A percentile compares a stretch with the other conserved stretches of the same genome.
Evolutionary conservation across 2,113 vertebrate species (phyloP).

Genomic region (Esox niger): DNA sequence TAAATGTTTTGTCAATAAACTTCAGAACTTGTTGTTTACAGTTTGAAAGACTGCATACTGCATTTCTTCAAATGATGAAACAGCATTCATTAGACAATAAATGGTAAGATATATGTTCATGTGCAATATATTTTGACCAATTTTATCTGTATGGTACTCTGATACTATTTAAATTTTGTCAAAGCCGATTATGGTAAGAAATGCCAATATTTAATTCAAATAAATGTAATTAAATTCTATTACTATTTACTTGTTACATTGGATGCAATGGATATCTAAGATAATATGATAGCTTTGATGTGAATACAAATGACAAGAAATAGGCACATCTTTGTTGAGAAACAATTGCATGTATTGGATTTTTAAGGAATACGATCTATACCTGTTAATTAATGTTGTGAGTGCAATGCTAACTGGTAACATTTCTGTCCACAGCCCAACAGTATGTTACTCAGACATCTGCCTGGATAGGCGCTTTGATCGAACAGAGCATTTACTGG

Average conservation of each 20-base stretch:
- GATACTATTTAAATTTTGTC: no score
- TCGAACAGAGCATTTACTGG: slow-evolving; percentile 78
- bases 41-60: slow-evolving; percentile 86
- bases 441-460: slow-evolving; percentile 58
- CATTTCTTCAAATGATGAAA: slow-evolving; percentile 83
- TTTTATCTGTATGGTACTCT: no score
- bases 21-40: slow-evolving; percentile 62
- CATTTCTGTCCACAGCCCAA: slow-evolving; percentile 44
- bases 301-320: no score
- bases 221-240: no score
- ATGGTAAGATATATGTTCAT: slow-evolving; percentile 72
- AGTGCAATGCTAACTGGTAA: slow-evolving; percentile 19
- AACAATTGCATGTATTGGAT: background rate
- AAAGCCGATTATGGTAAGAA: no score
- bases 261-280: no score
- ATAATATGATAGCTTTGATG: no score
- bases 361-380: no score
- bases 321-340: background rate
- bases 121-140: no score
- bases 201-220: no score
- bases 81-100: slow-evolving; percentile 72
- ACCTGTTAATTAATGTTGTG: background rate
- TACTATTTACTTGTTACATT: no score
- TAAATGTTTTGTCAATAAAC: slow-evolving; percentile 43
- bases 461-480: slow-evolving; percentile 72